Conservation (phyloP, 2,888 invertebrate species). For the Parnassius smintheus region DNA sequence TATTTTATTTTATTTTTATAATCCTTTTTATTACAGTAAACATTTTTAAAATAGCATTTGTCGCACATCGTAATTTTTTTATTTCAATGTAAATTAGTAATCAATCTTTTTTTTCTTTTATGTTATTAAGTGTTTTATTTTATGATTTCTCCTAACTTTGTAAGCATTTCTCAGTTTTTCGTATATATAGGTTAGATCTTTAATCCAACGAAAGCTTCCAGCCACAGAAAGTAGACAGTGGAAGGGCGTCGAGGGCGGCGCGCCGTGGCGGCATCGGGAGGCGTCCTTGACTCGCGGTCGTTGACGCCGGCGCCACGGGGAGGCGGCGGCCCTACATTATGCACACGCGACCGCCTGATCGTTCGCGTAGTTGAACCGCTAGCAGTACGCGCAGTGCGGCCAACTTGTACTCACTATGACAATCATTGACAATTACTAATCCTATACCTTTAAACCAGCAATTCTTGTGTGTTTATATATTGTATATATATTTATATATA, state of each 20-base stretch:
- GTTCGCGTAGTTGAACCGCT: slow-evolving; percentile 13
- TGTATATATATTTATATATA: too few species aligned
- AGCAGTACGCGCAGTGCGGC: slow-evolving; percentile 6
- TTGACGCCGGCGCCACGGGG: slow-evolving; percentile 65
- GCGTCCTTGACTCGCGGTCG: slow-evolving; percentile 71
- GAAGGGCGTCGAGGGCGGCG: slow-evolving; percentile 38
- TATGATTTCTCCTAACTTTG: too few species aligned
- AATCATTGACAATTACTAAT: too few species aligned
- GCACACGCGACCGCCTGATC: slow-evolving; percentile 57
- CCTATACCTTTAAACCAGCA: too few species aligned
- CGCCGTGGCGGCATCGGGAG: slow-evolving; percentile 40
- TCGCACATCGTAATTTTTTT: too few species aligned
- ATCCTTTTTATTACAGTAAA: neutral
- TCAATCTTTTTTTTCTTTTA: too few species aligned
- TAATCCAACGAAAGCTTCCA: neutral
- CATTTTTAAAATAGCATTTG: neutral
- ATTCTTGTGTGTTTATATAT: too few species aligned
- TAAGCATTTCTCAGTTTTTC: too few species aligned
- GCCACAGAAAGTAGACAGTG: slow-evolving; percentile 19
- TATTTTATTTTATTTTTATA: neutral
- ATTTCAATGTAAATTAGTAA: too few species aligned
- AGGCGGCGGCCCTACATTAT: slow-evolving; percentile 58
- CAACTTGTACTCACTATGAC: neutral
- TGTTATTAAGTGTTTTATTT: too few species aligned
- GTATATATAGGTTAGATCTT: too few species aligned